phyloP scores from a whole-genome alignment of 1,140 invertebrate genomes.

The Neodiprion fabricii region DNA sequence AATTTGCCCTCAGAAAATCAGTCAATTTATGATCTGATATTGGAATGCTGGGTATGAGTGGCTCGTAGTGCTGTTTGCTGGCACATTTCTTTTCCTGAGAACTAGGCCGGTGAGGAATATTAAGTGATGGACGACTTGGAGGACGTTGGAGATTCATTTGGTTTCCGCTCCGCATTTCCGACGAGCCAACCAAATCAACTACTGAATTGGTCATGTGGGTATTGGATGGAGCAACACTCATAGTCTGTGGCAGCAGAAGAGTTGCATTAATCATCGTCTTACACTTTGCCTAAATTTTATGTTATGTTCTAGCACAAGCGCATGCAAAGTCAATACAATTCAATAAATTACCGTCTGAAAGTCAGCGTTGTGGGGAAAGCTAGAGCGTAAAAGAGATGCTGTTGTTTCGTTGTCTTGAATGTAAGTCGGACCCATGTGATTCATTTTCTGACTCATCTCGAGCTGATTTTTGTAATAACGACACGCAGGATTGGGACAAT shows the following conservation, averaged over 20 bases:
- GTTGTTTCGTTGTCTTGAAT: slow-evolving; percentile 55
- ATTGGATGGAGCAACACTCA: slow-evolving; percentile 46
- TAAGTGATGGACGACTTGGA: slow-evolving; percentile 57
- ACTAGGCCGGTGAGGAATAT: slow-evolving; percentile 56
- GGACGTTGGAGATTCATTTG: slow-evolving; percentile 57
- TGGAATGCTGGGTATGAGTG: slow-evolving; percentile 52
- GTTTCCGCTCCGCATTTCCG: slow-evolving; percentile 49
- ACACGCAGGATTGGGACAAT: slow-evolving; percentile 84
- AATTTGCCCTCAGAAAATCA: slow-evolving; percentile 69
- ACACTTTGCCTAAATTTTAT: not conserved
- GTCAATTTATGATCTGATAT: slow-evolving; percentile 65
- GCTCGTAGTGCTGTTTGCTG: slow-evolving; percentile 51
- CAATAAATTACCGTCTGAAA: slow-evolving; percentile 46
- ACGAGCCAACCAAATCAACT: slow-evolving; percentile 29
- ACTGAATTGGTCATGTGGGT: slow-evolving; percentile 41
- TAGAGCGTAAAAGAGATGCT: slow-evolving; percentile 49
- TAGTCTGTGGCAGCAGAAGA: slow-evolving; percentile 35
- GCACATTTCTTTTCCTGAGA: slow-evolving; percentile 52
- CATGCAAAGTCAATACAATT: not conserved
- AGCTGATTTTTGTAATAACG: slow-evolving; percentile 85
- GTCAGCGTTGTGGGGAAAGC: slow-evolving; percentile 53
- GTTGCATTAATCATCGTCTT: not conserved
- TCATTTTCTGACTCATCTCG: slow-evolving; percentile 70
- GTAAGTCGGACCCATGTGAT: slow-evolving; percentile 53
- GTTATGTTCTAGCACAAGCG: not conserved